Evolutionary conservation across 2,113 vertebrate genomes (phyloP).

Genomic region (Leptosomus discolor): DNA sequence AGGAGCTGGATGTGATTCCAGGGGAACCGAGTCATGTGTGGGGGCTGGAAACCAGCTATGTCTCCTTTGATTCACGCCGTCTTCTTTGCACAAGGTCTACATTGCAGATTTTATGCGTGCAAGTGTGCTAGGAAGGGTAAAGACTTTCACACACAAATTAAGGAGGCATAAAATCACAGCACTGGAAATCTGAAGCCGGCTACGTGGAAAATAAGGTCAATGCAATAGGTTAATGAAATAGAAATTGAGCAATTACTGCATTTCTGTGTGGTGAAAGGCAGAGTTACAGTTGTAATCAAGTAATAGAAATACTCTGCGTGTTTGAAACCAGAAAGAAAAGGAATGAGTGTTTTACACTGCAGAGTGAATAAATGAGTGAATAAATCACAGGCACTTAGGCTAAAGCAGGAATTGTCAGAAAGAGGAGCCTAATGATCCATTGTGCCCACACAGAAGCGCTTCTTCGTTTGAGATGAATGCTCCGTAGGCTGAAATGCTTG

Average conservation of each 20-base stretch:
- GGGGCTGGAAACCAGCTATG: background rate
- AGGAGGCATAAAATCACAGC: background rate
- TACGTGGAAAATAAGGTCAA: background rate
- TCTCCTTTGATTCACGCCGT: background rate
- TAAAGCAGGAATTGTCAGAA: background rate
- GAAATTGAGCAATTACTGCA: background rate
- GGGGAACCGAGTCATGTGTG: accelerated
- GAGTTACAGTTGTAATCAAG: background rate
- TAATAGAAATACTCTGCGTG: background rate
- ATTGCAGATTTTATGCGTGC: background rate
- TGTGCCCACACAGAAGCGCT: background rate
- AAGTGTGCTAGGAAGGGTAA: background rate
- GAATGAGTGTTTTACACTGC: background rate
- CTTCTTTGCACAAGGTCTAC: background rate
- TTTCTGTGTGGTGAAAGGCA: background rate
- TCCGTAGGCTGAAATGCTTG: background rate
- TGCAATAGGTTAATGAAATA: background rate
- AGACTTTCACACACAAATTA: background rate
- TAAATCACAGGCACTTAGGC: slow-evolving; percentile 1
- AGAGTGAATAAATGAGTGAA: background rate
- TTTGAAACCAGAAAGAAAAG: background rate
- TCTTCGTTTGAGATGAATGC: background rate
- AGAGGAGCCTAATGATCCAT: background rate
- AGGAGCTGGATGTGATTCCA: background rate
- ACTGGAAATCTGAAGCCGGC: background rate